Evolutionary conservation across 2,113 vertebrate genomes (phyloP).

Genomic region (Lagopus muta): DNA sequence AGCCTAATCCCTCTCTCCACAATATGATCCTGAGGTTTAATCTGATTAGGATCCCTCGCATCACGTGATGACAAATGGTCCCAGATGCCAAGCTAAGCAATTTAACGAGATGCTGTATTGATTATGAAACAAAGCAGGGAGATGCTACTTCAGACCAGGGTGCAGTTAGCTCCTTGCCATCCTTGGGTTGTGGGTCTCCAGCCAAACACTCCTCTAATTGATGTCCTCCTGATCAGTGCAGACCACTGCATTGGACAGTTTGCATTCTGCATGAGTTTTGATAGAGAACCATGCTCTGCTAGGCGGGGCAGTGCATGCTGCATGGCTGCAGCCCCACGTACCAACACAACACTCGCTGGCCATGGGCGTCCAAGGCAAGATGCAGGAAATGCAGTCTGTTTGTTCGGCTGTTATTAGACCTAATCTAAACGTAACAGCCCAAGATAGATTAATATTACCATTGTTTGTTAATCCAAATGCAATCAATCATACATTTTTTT

Average conservation of each 20-base stretch:
- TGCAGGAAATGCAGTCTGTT: not conserved
- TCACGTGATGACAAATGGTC: slow-evolving; percentile 17
- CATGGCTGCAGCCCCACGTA: rapidly evolving
- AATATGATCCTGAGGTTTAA: slow-evolving; percentile 40
- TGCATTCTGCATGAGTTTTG: not conserved
- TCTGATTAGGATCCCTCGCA: slow-evolving; percentile 35
- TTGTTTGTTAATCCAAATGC: slow-evolving; percentile 34
- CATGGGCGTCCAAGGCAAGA: not conserved
- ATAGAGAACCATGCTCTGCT: not conserved
- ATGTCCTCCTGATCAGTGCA: not conserved
- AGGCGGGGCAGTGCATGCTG: not conserved
- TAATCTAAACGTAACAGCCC: not conserved
- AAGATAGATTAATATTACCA: not conserved
- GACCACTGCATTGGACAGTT: not conserved
- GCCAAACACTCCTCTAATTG: not conserved
- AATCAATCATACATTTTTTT: not conserved
- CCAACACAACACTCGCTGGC: rapidly evolving
- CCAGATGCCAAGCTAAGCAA: slow-evolving; percentile 32
- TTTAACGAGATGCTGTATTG: slow-evolving; percentile 19
- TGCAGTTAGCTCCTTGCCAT: not conserved
- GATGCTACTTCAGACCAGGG: not conserved
- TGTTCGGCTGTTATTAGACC: not conserved
- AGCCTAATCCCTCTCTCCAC: slow-evolving; percentile 21
- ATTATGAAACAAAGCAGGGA: not conserved
- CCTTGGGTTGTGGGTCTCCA: not conserved